Percentiles rank a stretch among this genome's conserved stretches.
Conservation (phyloP, 2,888 invertebrate species). For the Ischnura elegans region DNA sequence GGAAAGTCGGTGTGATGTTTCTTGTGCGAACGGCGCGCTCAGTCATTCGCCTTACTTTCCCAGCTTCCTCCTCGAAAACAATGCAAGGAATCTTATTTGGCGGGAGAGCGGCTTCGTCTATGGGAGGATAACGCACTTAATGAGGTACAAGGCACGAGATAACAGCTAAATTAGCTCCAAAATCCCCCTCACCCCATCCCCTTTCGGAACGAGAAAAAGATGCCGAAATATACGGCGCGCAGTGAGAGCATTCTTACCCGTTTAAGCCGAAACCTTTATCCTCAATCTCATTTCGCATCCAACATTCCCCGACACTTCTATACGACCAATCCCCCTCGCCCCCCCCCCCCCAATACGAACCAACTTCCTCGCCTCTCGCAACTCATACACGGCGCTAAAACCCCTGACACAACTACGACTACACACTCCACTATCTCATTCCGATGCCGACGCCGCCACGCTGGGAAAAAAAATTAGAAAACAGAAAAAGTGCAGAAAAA, state of each 20-base stretch:
- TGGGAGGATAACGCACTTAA: conserved; percentile 1
- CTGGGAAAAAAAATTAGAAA: background rate
- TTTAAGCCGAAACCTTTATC: background rate
- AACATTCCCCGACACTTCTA: background rate
- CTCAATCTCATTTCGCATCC: conserved; percentile 23
- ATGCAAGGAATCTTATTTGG: background rate
- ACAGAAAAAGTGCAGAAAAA: background rate
- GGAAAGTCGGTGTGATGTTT: conserved; percentile 8
- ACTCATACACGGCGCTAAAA: no score
- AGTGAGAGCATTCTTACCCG: background rate
- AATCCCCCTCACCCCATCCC: no score
- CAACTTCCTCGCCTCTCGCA: background rate
- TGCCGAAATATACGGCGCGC: conserved; percentile 9
- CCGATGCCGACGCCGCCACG: conserved; percentile 11
- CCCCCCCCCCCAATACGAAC: background rate
- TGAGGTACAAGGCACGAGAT: conserved; percentile 58
- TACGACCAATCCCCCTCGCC: background rate
- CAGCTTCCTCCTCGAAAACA: background rate
- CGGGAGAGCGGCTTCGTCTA: background rate
- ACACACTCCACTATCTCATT: background rate
- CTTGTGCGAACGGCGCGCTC: background rate
- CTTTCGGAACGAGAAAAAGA: background rate
- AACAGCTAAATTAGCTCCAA: conserved; percentile 40
- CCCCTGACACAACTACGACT: background rate
- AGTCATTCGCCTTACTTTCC: background rate